These are phyloP conservation scores for Syngnathus scovelli DNA, from an alignment of 2,113 vertebrate genomes.

Conservation along the genomic window DNA sequence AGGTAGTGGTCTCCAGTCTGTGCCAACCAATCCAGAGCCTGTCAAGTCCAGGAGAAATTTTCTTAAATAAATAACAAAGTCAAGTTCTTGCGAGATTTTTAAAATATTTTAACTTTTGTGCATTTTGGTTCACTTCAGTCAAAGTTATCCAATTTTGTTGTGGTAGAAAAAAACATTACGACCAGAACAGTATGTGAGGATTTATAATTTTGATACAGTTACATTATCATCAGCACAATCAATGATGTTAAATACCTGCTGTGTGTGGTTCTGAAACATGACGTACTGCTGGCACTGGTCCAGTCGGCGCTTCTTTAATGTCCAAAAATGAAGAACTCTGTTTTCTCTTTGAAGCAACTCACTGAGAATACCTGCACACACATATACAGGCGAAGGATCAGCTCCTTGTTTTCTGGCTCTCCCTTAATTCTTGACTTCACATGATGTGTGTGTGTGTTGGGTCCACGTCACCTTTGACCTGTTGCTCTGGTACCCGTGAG, in stretches of 20 bases:
- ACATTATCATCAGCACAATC: slow-evolving; percentile 31
- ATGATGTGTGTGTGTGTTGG: neutral
- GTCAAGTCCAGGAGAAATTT: neutral
- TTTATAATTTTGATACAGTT: neutral
- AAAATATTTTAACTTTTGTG: no score
- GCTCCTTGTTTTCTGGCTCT: neutral
- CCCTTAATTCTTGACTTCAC: neutral
- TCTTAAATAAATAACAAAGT: neutral
- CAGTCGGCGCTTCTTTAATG: slow-evolving; percentile 88
- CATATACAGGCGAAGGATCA: slow-evolving; percentile 6
- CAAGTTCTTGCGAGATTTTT: neutral
- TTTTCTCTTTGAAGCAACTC: slow-evolving; percentile 96
- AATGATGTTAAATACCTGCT: slow-evolving; percentile 85
- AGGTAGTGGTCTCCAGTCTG: slow-evolving; percentile 96
- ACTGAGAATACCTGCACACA: slow-evolving; percentile 83
- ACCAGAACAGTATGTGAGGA: neutral
- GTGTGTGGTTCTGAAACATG: slow-evolving; percentile 94
- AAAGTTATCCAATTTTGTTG: neutral
- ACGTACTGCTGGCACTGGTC: slow-evolving; percentile 97
- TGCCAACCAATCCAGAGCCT: slow-evolving; percentile 97
- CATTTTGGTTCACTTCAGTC: neutral
- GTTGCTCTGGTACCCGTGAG: slow-evolving; percentile 89
- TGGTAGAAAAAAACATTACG: neutral
- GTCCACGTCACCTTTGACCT: slow-evolving; percentile 86
- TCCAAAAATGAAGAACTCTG: slow-evolving; percentile 96